Evolutionary conservation across 2,888 invertebrate species (phyloP), one percentile per base, ranked within the genome.

Genomic region (Cephus nigrinus): DNA sequence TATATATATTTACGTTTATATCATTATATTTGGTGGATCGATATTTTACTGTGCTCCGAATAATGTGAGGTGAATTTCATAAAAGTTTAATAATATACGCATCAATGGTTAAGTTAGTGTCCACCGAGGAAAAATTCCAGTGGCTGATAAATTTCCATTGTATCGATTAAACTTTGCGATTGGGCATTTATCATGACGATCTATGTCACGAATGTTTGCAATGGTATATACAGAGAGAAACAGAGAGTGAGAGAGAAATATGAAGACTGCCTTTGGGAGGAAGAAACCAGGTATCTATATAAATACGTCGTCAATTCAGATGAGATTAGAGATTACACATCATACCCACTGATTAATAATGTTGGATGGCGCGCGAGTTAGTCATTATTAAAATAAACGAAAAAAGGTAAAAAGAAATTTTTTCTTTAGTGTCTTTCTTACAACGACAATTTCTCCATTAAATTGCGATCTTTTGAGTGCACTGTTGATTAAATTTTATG

Each of bases 201-300:
- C 75, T 75, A 73, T 40, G 40, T 76, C 73, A 76, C 36, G 80
- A 80, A 84, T 82, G 79, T 23, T 55, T 55, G 55, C 55, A 55
- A 23, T 23, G 55, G 23, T 23, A 23, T 55, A 23, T 23, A 40
- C 12, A 31, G 74, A 78, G 35, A 72, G 69, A 73, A 40, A 76
- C 75, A 74, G 74, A 76, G 32, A 55, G 79, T 75, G 73, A 76
- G 33, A 73, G 31, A 72, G 72, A 35, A 33, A 36, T 68, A 55
- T 33, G 35, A 76, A 69, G 33, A 34, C 30, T n/a, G 55, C 1
- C 33, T 55, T 55, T 55, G 55, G 2, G 23, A 55, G 55, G 55
- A 55, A 9, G 9, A 55, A 55, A 55, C 23, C 23, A 15, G 9
- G 55, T 55, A 55, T 9, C 23, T 55, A 2, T 23, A 55, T 55